Evolutionary conservation across 1,140 invertebrate species (phyloP), one percentile per base, ranked within the genome.

Genomic region (Lamellibrachia luymesi): DNA sequence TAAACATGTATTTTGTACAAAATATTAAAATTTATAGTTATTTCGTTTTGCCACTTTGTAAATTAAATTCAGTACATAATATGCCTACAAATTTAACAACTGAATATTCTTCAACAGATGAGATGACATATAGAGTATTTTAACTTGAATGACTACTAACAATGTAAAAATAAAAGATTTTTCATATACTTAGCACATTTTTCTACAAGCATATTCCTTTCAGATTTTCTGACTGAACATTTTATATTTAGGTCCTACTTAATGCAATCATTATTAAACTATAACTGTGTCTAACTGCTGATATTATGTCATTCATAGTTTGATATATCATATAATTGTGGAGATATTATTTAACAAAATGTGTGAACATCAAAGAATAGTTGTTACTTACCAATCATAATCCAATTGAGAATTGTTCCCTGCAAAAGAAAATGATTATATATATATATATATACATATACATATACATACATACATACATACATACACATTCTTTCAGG

Each of bases 351-450:
- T 2, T 80, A 80, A 80, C 13, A 10, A 80, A 17, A 80, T 80
- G 17, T 80, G 64, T 80, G 7, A 80, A 80, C 64, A 80, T 4
- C 64, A 80, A 13, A 51, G 50, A 91, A 1, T 5, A 52, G 52
- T 50, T 50, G 13, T 51, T 8, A 96, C 96, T 96, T 95, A 96
- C 97, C 99, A 95, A 99, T 99, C 50, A 98, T 98, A 93, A 99
- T 96, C n/a, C 98, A 98, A 96, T 99, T 99, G 96, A 99, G 98
- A 95, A 99, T 98, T 93, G 99, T 99, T 93, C 99, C 98, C 97
- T 97, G 1, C 13, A 80, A 95, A 91, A 96, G 95, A 56, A 92
- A 94, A 93, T 94, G 91, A 91, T 91, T 91, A 91, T 49, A 91
- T 51, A 10, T 91, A 22, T n/a, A 91, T 91, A 90, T 90, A 90